These are phyloP conservation scores for Acrocephalus kingi DNA, from an alignment of 2,113 vertebrate species.

Conservation along the genomic window DNA sequence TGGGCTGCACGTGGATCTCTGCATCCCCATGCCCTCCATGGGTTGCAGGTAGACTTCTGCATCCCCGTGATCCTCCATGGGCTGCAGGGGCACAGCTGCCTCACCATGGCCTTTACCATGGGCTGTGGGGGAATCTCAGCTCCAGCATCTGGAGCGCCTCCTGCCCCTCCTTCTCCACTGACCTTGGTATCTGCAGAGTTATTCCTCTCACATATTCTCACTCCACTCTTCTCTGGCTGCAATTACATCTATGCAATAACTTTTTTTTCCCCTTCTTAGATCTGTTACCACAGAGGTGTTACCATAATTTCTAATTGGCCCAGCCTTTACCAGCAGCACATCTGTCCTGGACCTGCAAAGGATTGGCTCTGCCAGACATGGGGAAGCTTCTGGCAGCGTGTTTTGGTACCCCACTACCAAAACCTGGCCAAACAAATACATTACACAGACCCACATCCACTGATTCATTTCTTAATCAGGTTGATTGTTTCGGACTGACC, in stretches of 20 bases:
- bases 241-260: neutral
- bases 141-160: neutral
- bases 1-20: neutral
- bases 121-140: neutral
- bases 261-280: neutral
- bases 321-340: neutral
- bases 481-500: neutral
- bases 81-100: neutral
- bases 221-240: neutral
- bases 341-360: neutral
- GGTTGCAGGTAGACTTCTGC: neutral
- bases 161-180: neutral
- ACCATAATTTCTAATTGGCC: neutral
- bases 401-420: neutral
- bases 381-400: neutral
- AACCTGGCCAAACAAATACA: neutral
- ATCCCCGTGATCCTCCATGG: fast-evolving
- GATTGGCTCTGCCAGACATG: neutral
- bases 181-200: neutral
- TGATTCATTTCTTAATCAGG: neutral
- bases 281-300: neutral
- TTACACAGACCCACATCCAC: neutral
- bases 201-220: neutral
- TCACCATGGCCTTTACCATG: fast-evolving
- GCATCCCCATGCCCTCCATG: neutral